Base-by-base conservation (phyloP, 2,888 invertebrate species). In the Leucophenga montana region DNA sequence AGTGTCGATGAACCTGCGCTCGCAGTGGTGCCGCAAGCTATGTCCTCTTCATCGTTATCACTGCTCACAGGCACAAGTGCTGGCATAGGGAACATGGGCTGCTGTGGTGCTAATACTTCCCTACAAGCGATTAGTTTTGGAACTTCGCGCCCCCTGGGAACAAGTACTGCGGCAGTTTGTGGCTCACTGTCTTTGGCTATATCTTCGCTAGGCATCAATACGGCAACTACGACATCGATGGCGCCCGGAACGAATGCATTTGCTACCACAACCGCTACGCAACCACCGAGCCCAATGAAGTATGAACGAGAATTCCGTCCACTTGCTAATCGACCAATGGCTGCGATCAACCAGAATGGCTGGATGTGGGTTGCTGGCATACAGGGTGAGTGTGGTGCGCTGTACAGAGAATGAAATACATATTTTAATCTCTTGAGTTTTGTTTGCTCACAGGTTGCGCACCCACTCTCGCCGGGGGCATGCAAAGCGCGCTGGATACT, bases 281-380 rank as follows among this genome's bases (percentile, higher is more conserved):
- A 86, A 71, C 87, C 88, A 57, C 87, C 86, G 8, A 88, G 87
- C 84, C 90, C 90, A 33, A 87, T 90, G 78, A 90, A 90, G 82
- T 88, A 89, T 75, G 90, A 92, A 72, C 89, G 89, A 65, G 92
- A 93, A 80, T 90, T 90, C 79, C 91, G 90, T 77, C 91, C 91
- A 20, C 90, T 93, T 65, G 88, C 90, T 44, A 93, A 93, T 84
- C 90, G 90, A 76, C 91, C 93, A 70, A 90, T 90, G 79, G 92
- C 92, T 73, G 92, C 91, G 72, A 91, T 91, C 62, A 94, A 94
- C 88, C 91, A 90, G 83, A 92, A 92, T 72, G 96, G 96, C 57
- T 96, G 96, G 95, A 92, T 93, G 87, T 96, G 95, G 92, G 92
- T 95, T 67, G 94, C 95, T 20, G 95, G 95, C 48, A 91, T 96